Base-by-base conservation (phyloP, 2,113 vertebrate genomes). In the Indri indri region DNA sequence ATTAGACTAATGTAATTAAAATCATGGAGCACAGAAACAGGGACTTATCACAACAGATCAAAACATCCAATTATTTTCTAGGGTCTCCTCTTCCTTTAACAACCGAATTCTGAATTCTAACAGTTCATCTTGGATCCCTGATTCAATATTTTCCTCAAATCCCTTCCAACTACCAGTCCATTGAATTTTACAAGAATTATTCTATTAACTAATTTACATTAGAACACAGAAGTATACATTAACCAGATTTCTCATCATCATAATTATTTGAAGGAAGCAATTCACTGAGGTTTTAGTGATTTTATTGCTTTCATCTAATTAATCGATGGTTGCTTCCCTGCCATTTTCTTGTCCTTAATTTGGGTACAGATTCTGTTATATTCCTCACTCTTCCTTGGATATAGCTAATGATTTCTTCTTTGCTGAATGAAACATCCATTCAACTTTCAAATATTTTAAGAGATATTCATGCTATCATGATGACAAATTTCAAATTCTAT, bases 221-320 rank as follows among this genome's bases (percentile, higher is more conserved):
- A 90, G 34, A 22, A 92, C 34, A 71, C 27, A 87, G 27, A 52
- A 90, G n/a, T 23, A 32, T 4, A n/a, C n/a, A 90, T 90, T 65
- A 63, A 37, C 85, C 80, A 95, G 40, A 87, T 83, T 96, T 95
- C 52, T 86, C 8, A 87, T 20, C 30, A 68, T 86, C 42, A 92
- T 73, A 92, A 65, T 92, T 91, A 47, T 96, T 71, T 89, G 61
- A 90, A 47, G 23, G 77, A 95, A 91, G 27, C 32, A 92, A 54
- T 73, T 74, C 5, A 65, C 23, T 68, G 68, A 92, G 30, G 18
- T 87, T 57, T 96, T 70, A 82, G 25, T 68, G 23, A 79, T 90
- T 92, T 94, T 40, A 52, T 87, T 73, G 32, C 12, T 18, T 1
- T 90, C 23, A 32, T 95, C 61, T 81, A 73, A 52, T 70, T 81